phyloP scores from a whole-genome alignment of 1,140 invertebrate species.

The Drosophila ohnishii region DNA sequence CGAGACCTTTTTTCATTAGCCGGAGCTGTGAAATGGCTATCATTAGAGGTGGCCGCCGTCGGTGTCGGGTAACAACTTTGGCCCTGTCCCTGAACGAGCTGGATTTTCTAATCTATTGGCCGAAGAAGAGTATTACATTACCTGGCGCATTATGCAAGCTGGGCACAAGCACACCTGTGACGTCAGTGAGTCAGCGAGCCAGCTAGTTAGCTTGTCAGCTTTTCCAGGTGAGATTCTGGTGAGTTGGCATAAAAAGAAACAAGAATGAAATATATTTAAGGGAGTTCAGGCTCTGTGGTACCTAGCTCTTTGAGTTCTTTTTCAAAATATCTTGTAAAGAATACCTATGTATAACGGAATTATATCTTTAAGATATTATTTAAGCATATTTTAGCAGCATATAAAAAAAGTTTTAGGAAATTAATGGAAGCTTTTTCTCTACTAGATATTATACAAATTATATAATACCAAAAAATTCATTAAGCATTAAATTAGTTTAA shows the following conservation, averaged over 20 bases:
- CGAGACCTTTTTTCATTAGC: conserved; percentile 52
- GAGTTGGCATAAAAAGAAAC: conserved; percentile 32
- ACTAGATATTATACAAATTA: no score
- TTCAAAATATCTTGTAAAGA: neutral
- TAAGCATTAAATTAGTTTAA: no score
- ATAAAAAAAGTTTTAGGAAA: no score
- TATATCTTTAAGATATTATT: no score
- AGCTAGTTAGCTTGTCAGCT: conserved; percentile 12
- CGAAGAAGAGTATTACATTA: conserved; percentile 44
- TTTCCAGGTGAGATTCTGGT: conserved; percentile 14
- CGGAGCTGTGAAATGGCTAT: conserved; percentile 33
- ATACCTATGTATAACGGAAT: no score
- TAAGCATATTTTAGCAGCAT: no score
- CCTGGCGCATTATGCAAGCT: conserved; percentile 49
- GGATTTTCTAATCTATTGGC: conserved; percentile 52
- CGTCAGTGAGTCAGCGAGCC: conserved; percentile 35
- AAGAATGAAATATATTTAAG: neutral
- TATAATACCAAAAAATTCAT: no score
- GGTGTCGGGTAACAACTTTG: conserved; percentile 53
- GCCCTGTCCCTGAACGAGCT: conserved; percentile 25
- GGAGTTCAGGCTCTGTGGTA: neutral
- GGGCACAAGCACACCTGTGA: conserved; percentile 35
- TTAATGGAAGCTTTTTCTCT: no score
- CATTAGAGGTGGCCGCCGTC: conserved; percentile 39
- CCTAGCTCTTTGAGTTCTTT: neutral